Evolutionary conservation across 2,113 vertebrate genomes (phyloP), one percentile per base, ranked within the genome.

Genomic region (Phaethon lepturus): DNA sequence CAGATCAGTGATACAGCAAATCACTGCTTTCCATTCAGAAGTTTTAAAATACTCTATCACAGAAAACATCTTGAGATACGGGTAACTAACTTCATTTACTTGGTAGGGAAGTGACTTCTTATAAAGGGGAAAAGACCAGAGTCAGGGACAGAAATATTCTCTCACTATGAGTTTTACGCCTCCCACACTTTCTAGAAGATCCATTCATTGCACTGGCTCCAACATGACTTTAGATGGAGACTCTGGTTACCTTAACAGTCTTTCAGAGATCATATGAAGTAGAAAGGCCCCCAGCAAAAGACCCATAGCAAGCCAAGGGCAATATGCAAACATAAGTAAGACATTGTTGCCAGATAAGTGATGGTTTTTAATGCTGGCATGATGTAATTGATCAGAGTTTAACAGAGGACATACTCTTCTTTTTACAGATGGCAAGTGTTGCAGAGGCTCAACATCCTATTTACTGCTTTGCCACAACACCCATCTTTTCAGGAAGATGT

Each of bases 301-400:
- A 74, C 71, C 40, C 8, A 2, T 12, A 77, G 72, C 26, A 88
- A 91, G 82, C 68, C 94, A 76, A 44, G 9, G n/a, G 56, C 75
- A 93, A 52, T 68, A 85, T n/a, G 88, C 63, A 82, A 90, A 93
- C 60, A 92, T 75, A 92, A 94, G 35, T 14, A 85, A 90, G 64
- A 83, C 55, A 33, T 2, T 88, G 56, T 60, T 90, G 79, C 84
- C 89, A 84, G 72, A 93, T 72, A 88, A 90, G 45, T 7, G 76
- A 76, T 69, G 84, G 28, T 29, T 95, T 95, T 97, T 92, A 97
- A 96, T 76, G 90, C 62, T 45, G 16, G 45, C 26, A 38, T 97
- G 93, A 95, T 88, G 89, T 87, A 91, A 97, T 40, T 95, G 84
- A 93, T 88, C 40, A 53, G 88, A 90, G 73, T 97, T 96, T 97